A percentile compares a stretch with the other conserved stretches of the same genome.
phyloP scores from a whole-genome alignment of 1,140 invertebrate species.

The Dendroctonus valens region DNA sequence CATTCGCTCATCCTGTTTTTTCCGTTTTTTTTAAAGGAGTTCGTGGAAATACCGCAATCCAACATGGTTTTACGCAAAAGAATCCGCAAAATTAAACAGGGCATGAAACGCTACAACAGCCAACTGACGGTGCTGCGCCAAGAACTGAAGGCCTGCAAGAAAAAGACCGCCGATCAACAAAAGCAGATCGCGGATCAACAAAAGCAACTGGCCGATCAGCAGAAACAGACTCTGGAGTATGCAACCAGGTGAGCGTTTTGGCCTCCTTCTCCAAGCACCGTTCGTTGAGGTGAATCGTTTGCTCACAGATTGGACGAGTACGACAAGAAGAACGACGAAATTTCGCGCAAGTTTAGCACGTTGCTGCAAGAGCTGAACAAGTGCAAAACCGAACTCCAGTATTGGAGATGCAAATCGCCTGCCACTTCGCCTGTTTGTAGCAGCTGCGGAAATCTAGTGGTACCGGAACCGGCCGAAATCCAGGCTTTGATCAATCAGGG shows the following conservation, averaged over 20 bases:
- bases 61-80: slow-evolving; percentile 82
- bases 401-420: slow-evolving; percentile 83
- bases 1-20: slow-evolving; percentile 40
- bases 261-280: not conserved
- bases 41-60: slow-evolving; percentile 66
- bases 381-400: slow-evolving; percentile 86
- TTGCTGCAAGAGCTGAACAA: slow-evolving; percentile 85
- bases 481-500: slow-evolving; percentile 62
- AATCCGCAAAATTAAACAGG: slow-evolving; percentile 82
- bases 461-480: slow-evolving; percentile 58
- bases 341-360: slow-evolving; percentile 81
- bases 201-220: slow-evolving; percentile 70
- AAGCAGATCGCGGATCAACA: slow-evolving; percentile 82
- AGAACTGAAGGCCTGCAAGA: slow-evolving; percentile 73
- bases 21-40: slow-evolving; percentile 49
- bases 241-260: slow-evolving; percentile 53
- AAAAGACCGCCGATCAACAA: slow-evolving; percentile 77
- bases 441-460: slow-evolving; percentile 59
- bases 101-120: slow-evolving; percentile 84
- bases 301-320: slow-evolving; percentile 70
- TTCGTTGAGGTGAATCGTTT: not conserved
- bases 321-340: slow-evolving; percentile 88
- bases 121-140: slow-evolving; percentile 72
- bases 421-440: slow-evolving; percentile 63
- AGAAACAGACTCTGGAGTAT: slow-evolving; percentile 76